phyloP scores from a whole-genome alignment of 2,888 invertebrate genomes.

The Stenotaenia linearis region DNA sequence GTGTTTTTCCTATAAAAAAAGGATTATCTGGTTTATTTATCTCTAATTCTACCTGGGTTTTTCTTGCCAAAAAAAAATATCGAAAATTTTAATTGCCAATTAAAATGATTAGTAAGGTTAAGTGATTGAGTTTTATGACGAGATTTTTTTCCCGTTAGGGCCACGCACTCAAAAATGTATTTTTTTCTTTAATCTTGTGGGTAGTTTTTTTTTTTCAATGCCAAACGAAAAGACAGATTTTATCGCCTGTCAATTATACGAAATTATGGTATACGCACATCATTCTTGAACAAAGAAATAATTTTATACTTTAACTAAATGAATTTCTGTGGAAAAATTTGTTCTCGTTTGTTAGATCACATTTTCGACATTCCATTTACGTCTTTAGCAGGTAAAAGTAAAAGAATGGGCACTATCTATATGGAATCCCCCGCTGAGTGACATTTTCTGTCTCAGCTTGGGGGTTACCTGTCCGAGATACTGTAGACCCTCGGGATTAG shows the following conservation, averaged over 20 bases:
- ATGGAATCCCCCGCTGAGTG: conserved; percentile 9
- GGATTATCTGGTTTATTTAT: background rate
- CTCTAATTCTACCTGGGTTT: background rate
- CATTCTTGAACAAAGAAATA: too few relatives aligned
- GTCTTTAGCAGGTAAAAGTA: background rate
- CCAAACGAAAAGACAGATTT: background rate
- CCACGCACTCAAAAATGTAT: background rate
- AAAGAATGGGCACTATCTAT: background rate
- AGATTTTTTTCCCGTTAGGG: background rate
- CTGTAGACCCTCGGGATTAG: background rate
- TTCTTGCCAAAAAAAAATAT: background rate
- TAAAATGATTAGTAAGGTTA: background rate
- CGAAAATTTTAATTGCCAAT: conserved; percentile 10
- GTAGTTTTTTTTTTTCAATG: background rate
- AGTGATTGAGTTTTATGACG: background rate
- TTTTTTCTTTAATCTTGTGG: background rate
- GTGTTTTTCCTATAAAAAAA: background rate
- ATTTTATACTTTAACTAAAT: too few relatives aligned
- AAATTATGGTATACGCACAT: too few relatives aligned
- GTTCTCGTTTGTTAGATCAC: background rate
- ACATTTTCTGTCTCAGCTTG: conserved; percentile 20
- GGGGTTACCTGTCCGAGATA: conserved; percentile 17
- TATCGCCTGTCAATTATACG: background rate
- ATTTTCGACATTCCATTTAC: background rate
- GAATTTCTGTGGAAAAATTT: background rate